These are phyloP conservation scores for Augochlora pura DNA, from an alignment of 1,140 invertebrate species.

Conservation along the genomic window DNA sequence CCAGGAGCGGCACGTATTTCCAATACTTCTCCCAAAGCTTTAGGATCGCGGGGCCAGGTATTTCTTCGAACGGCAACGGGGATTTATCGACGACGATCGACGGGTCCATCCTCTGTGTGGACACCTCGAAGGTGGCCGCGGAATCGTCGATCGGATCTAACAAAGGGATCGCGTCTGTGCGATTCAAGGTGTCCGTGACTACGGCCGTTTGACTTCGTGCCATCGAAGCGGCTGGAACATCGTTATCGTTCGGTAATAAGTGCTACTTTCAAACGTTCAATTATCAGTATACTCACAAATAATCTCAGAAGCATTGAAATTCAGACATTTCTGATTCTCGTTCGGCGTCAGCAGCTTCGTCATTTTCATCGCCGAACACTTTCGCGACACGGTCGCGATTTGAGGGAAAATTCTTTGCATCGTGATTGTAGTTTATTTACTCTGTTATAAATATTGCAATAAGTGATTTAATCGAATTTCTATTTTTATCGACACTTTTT, in stretches of 20 bases:
- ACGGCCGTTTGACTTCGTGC: constrained; percentile 7
- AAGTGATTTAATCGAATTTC: not conserved
- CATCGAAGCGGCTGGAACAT: constrained; percentile 33
- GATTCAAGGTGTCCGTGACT: constrained; percentile 17
- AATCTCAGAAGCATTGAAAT: constrained; percentile 26
- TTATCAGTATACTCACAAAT: constrained; percentile 29
- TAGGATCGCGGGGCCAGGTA: constrained; percentile 83
- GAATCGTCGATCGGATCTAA: constrained; percentile 33
- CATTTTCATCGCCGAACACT: constrained; percentile 31
- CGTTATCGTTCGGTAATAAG: not conserved
- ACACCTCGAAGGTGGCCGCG: constrained; percentile 29
- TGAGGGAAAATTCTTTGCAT: constrained; percentile 33
- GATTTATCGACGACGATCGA: constrained; percentile 43
- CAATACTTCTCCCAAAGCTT: constrained; percentile 82
- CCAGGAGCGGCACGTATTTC: constrained; percentile 82
- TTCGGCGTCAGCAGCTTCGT: constrained; percentile 19
- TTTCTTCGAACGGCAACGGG: constrained; percentile 81
- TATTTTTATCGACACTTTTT: no score
- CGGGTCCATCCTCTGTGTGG: constrained; percentile 14
- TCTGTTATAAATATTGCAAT: not conserved
- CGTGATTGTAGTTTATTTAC: not conserved
- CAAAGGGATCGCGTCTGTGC: constrained; percentile 26
- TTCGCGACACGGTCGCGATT: constrained; percentile 21
- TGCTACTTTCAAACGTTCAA: not conserved
- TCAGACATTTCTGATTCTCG: constrained; percentile 29